These are phyloP conservation scores for Orchestes rusci DNA, from an alignment of 2,888 invertebrate species.

Conservation along the genomic window DNA sequence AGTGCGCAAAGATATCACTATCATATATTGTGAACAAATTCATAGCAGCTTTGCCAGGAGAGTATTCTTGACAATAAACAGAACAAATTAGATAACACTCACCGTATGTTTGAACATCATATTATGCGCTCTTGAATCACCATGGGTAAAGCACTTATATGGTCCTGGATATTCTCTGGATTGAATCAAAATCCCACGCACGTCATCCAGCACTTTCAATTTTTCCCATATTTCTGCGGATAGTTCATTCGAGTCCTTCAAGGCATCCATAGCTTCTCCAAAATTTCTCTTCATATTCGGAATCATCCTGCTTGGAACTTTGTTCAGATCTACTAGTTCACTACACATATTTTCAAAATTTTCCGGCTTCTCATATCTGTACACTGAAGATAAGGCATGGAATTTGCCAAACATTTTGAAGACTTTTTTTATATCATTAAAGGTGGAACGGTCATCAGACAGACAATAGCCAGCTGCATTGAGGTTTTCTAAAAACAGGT, in stretches of 20 bases:
- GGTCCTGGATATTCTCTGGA: conserved; percentile 5
- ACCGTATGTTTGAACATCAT: conserved; percentile 21
- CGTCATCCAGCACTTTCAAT: background rate
- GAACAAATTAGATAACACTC: too few relatives aligned
- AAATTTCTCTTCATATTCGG: background rate
- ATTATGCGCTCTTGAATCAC: conserved; percentile 16
- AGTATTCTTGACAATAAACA: too few relatives aligned
- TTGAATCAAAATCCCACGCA: background rate
- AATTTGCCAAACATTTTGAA: conserved; percentile 17
- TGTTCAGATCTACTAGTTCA: conserved; percentile 1
- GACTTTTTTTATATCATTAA: conserved; percentile 9
- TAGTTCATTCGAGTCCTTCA: conserved; percentile 11
- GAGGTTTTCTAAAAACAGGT: conserved; percentile 13
- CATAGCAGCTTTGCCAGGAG: too few relatives aligned
- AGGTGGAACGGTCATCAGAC: background rate
- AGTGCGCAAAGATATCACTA: too few relatives aligned
- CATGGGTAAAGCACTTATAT: conserved; percentile 15
- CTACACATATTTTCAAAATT: conserved; percentile 4
- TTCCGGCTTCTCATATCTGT: conserved; percentile 13
- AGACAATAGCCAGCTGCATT: conserved; percentile 7
- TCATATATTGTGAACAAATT: too few relatives aligned
- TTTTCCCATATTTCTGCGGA: conserved; percentile 4
- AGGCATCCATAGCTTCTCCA: background rate
- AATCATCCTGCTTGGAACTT: background rate
- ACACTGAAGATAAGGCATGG: conserved; percentile 18